Percentiles rank a stretch among this genome's conserved stretches.
Conservation (phyloP, 2,113 vertebrate genomes). For the Agapornis roseicollis region DNA sequence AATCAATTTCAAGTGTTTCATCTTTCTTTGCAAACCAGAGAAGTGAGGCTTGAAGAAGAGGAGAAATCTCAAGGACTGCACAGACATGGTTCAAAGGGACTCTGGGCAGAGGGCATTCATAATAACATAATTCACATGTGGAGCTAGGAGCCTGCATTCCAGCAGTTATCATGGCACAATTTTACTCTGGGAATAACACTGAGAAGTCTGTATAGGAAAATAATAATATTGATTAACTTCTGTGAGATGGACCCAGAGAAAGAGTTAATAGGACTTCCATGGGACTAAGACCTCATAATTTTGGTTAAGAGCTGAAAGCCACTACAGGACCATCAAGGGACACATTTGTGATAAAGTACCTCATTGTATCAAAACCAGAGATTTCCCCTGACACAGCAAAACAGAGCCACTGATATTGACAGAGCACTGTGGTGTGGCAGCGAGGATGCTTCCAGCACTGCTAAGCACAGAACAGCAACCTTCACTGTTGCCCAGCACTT, state of each 20-base stretch:
- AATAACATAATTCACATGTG: background rate
- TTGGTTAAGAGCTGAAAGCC: background rate
- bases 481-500: background rate
- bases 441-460: accelerated
- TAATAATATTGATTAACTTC: background rate
- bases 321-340: background rate
- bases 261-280: background rate
- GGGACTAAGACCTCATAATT: background rate
- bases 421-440: background rate
- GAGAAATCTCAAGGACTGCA: background rate
- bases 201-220: background rate
- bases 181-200: background rate
- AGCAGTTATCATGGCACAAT: background rate
- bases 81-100: background rate
- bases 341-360: background rate
- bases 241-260: background rate
- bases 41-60: background rate
- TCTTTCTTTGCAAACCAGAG: background rate
- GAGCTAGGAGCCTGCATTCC: background rate
- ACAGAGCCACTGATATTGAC: background rate
- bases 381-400: background rate
- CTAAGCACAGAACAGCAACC: background rate
- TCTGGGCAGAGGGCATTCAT: background rate
- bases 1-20: background rate
- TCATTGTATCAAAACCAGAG: background rate